Evolutionary conservation across 2,113 vertebrate genomes (phyloP), one percentile per base, ranked within the genome.

Genomic region (Amblyornis subalaris): DNA sequence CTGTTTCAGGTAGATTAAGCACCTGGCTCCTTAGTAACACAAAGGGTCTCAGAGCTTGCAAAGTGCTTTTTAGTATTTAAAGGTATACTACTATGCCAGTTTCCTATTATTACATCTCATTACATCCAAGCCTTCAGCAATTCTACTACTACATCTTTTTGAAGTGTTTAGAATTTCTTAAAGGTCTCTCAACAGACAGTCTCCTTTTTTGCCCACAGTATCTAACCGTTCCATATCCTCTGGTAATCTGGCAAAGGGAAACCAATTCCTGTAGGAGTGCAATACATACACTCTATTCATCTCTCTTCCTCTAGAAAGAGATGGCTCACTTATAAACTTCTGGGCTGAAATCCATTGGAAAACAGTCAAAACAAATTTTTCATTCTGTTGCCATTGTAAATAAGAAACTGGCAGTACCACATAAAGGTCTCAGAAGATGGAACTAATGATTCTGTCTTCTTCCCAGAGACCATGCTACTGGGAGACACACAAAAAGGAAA

Each of bases 291-390:
- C 8, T 42, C 66, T 55, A 51, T 36, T 84, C 14, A 33, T 11
- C 44, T 35, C 15, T 67, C 69, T 84, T 84, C 4, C 44, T 50
- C 17, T 33, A 78, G 12, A 80, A 80, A 89, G 29, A 76, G 38
- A 67, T 29, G 14, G 55, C 35, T 87, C 48, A 64, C 53, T 85
- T 87, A 38, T 53, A 77, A 93, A 53, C 10, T 73, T 79, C 47
- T 88, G 64, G 69, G 40, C 60, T 83, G n/a, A 93, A 95, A 90
- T 93, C 64, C 75, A 90, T 33, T 71, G 67, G 69, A 94, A 95
- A 85, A 70, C 60, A 88, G 67, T 86, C 75, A 73, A 92, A 82
- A 83, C 22, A 66, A 55, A 90, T 85, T 80, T 81, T 83, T 92
- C 60, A 62, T 78, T 57, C 45, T 74, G 26, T 54, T 93, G 48